Conservation (phyloP, 2,113 vertebrate species). For the Manacus vitellinus region DNA sequence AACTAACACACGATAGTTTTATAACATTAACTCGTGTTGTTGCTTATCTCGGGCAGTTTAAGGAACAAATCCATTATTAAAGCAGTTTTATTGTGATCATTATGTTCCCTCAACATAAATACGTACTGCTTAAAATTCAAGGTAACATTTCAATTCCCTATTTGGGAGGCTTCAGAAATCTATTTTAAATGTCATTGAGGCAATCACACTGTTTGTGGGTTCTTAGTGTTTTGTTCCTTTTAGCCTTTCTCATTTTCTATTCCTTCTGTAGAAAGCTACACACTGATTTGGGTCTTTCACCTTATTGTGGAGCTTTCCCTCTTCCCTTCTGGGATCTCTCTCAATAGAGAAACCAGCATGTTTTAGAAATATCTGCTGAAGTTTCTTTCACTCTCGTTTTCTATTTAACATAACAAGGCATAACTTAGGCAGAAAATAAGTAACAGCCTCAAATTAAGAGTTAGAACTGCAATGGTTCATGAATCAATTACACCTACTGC, state of each 20-base stretch:
- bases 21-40: not conserved
- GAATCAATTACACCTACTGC: not conserved
- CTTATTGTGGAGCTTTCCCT: not conserved
- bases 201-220: not conserved
- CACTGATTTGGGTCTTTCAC: constrained; percentile 24
- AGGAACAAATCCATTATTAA: not conserved
- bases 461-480: not conserved
- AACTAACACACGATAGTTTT: not conserved
- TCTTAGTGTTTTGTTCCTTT: constrained; percentile 27
- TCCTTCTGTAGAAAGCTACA: constrained; percentile 36
- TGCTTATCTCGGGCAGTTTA: not conserved
- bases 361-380: not conserved
- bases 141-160: constrained; percentile 6
- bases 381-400: not conserved
- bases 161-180: constrained; percentile 12
- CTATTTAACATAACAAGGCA: not conserved
- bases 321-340: not conserved
- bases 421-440: not conserved
- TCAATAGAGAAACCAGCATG: not conserved
- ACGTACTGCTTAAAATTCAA: constrained; percentile 18
- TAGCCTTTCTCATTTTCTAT: constrained; percentile 37
- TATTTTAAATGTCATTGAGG: constrained; percentile 50
- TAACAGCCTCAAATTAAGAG: not conserved
- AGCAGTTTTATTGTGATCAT: not conserved
- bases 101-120: not conserved